phyloP scores from a whole-genome alignment of 2,797 vertebrate genomes.

The Phoebastria nigripes region DNA sequence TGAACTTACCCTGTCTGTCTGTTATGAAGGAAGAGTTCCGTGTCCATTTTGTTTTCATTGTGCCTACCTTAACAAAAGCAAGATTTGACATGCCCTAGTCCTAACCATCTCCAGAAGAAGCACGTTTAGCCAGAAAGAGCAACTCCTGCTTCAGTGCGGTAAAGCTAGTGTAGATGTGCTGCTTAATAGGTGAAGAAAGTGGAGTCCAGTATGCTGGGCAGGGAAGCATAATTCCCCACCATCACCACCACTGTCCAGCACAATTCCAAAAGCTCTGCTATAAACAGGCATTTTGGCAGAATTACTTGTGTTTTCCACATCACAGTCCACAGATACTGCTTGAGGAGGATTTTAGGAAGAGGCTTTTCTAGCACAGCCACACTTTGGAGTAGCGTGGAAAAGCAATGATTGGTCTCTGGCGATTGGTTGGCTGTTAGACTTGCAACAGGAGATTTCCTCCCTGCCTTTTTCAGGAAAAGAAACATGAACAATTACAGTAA shows the following conservation, averaged over 20 bases:
- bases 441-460: not conserved
- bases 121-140: not conserved
- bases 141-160: not conserved
- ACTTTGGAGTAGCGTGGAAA: not conserved
- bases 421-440: not conserved
- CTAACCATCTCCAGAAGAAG: not conserved
- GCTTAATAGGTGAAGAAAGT: not conserved
- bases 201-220: not conserved
- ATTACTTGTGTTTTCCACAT: not conserved
- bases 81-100: not conserved
- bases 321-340: not conserved
- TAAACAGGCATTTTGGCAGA: not conserved
- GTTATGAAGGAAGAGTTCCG: accelerated
- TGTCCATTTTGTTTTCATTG: not conserved
- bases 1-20: not conserved
- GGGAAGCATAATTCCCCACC: not conserved
- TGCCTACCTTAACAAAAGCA: not conserved
- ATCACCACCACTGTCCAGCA: not conserved
- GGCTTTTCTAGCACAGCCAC: not conserved
- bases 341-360: not conserved
- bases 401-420: not conserved
- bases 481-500: not conserved
- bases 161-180: not conserved
- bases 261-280: not conserved
- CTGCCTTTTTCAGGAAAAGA: not conserved